phyloP scores from a whole-genome alignment of 2,113 vertebrate species.

The Paratilapia polleni region DNA sequence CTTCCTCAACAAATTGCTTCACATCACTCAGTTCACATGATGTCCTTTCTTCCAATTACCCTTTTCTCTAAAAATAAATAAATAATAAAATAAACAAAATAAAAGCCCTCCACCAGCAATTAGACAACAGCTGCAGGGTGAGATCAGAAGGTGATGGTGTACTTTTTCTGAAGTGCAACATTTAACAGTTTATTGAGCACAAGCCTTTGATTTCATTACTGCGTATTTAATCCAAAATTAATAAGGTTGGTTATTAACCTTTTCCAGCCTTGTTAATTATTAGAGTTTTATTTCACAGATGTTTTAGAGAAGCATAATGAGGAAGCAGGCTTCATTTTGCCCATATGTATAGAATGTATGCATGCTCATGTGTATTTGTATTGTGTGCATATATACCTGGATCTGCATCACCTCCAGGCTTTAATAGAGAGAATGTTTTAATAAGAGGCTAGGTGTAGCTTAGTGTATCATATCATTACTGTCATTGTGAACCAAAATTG shows the following conservation, averaged over 20 bases:
- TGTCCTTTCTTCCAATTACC: constrained; percentile 27
- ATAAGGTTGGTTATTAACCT: constrained; percentile 73
- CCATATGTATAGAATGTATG: not conserved
- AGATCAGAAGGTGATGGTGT: constrained; percentile 45
- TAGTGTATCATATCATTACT: constrained; percentile 59
- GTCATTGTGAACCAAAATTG: constrained; percentile 31
- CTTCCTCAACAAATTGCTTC: constrained; percentile 7
- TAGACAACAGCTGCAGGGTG: constrained; percentile 33
- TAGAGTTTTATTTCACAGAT: constrained; percentile 57
- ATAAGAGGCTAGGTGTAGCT: constrained; percentile 58
- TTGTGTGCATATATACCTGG: not conserved
- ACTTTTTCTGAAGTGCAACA: constrained; percentile 53
- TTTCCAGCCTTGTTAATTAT: constrained; percentile 63
- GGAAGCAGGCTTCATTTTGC: constrained; percentile 34
- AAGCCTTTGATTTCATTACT: constrained; percentile 64
- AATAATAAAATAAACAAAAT: constrained; percentile 39
- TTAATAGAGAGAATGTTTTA: constrained; percentile 54
- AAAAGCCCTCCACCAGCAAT: constrained; percentile 20
- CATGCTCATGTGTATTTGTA: not conserved
- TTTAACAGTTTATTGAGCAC: constrained; percentile 65
- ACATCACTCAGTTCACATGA: constrained; percentile 21
- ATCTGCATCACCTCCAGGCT: constrained; percentile 18
- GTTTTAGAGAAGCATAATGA: constrained; percentile 61
- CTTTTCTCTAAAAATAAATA: constrained; percentile 18
- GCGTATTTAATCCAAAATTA: constrained; percentile 73